Evolutionary conservation across 1,140 invertebrate species (phyloP), one percentile per base, ranked within the genome.

Genomic region (Radopholus similis): DNA sequence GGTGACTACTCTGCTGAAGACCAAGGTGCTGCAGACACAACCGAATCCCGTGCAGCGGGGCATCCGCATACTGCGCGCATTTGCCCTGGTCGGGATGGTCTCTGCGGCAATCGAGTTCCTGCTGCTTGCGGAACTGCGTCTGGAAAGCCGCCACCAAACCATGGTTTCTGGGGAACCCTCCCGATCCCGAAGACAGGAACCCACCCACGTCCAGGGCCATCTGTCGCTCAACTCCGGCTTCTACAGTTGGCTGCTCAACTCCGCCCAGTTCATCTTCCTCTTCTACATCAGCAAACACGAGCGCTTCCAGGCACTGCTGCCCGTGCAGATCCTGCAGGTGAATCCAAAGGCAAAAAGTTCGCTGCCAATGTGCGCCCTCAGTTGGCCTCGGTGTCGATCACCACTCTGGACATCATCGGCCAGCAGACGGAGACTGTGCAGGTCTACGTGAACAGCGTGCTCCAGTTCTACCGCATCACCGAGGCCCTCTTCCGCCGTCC

Each of bases 401-500:
- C 53, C 2, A 66, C 37, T 8, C 42, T 66, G 2, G 64, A 66
- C 26, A 26, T 66, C 26, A 37, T 66, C 4, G 64, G 54, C 6
- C 64, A 66, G 37, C 64, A 66, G 37, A 66, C 64, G 53, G 64
- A 66, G 30, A 21, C 64, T 8, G 53, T 66, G n/a, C 64, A 66
- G 30, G 64, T 66, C 40, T 35, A 63, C n/a, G 18, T 51, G 18
- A 51, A 51, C 47, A 51, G 47, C 47, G 47, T 51, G 23, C 30
- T 51, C 30, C 21, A 51, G 47, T 51, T 51, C 13, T 51, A 51
- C 21, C 47, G 47, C 47, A 28, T 51, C 47, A 51, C 47, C 11
- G 47, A 51, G n/a, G 47, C 47, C 23, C 47, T 51, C n/a, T 51
- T 51, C 18, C 47, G 47, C 23, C 47, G 47, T 23, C 47, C 62